A percentile compares a stretch with the other conserved stretches of the same genome.
These are phyloP conservation scores for Zoanthus sansibaricus DNA, from an alignment of 92 coral and sea anemone genomes.

Conservation along the genomic window DNA sequence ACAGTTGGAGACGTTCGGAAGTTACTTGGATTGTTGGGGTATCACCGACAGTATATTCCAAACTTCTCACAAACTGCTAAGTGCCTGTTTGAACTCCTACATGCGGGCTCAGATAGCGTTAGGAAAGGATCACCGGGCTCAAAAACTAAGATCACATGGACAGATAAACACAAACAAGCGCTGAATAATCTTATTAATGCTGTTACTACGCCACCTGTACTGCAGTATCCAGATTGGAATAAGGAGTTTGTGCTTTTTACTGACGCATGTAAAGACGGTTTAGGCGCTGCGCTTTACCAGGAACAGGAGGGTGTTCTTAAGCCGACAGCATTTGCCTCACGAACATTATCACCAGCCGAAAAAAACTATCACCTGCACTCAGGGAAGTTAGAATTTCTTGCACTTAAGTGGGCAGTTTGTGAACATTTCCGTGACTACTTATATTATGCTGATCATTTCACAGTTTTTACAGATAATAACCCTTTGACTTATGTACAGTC, in stretches of 20 bases:
- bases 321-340: conserved; percentile 36
- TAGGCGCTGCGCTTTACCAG: conserved; percentile 55
- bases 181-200: conserved; percentile 25
- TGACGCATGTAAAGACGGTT: conserved; percentile 53
- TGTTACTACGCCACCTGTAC: conserved; percentile 26
- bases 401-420: not conserved
- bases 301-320: conserved; percentile 11
- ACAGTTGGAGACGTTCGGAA: conserved; percentile 51
- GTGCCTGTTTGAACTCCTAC: conserved; percentile 36
- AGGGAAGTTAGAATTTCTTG: not conserved
- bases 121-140: conserved; percentile 28
- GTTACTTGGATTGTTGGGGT: conserved; percentile 51
- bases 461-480: not conserved
- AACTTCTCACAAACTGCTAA: conserved; percentile 53
- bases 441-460: not conserved
- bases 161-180: conserved; percentile 21
- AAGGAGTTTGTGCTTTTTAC: conserved; percentile 34
- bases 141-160: conserved; percentile 23
- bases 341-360: conserved; percentile 13
- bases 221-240: conserved; percentile 42
- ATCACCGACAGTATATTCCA: conserved; percentile 51
- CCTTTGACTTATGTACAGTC: not conserved
- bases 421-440: not conserved
- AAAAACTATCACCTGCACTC: not conserved
- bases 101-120: not conserved